A percentile compares a stretch with the other conserved stretches of the same genome.
Conservation (phyloP, 1,140 invertebrate species). For the Octopus bimaculoides region DNA sequence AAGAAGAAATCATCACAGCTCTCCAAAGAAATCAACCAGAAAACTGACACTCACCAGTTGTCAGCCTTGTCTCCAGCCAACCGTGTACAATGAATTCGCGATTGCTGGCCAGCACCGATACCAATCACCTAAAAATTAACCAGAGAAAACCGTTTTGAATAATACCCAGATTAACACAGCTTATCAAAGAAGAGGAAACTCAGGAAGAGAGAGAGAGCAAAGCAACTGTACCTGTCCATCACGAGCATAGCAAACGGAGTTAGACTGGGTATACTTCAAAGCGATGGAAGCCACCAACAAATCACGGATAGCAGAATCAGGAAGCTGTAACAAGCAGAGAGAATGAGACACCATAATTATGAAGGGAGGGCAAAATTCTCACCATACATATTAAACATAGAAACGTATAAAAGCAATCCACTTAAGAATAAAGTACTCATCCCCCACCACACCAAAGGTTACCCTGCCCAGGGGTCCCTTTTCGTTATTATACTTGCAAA, state of each 20-base stretch:
- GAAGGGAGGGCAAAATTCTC: too few species aligned
- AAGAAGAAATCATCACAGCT: too few species aligned
- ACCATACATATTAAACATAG: too few species aligned
- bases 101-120: constrained; percentile 97
- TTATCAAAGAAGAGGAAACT: not conserved
- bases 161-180: not conserved
- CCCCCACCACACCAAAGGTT: too few species aligned
- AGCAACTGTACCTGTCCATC: constrained; percentile 71
- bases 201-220: not conserved
- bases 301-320: constrained; percentile 78
- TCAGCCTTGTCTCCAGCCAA: constrained; percentile 97
- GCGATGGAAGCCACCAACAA: constrained; percentile 94
- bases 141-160: too few species aligned
- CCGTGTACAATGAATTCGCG: constrained; percentile 94
- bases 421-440: too few species aligned
- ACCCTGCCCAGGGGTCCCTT: too few species aligned
- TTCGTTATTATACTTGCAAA: too few species aligned
- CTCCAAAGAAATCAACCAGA: not conserved
- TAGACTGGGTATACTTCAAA: constrained; percentile 97
- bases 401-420: too few species aligned
- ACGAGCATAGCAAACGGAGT: constrained; percentile 90
- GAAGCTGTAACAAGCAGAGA: constrained; percentile 59
- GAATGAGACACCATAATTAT: not conserved
- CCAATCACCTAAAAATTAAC: constrained; percentile 71
- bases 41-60: constrained; percentile 71